Percentiles rank a stretch among this genome's conserved stretches.
Conservation (phyloP, 2,113 vertebrate genomes). For the Actenoides hombroni region DNA sequence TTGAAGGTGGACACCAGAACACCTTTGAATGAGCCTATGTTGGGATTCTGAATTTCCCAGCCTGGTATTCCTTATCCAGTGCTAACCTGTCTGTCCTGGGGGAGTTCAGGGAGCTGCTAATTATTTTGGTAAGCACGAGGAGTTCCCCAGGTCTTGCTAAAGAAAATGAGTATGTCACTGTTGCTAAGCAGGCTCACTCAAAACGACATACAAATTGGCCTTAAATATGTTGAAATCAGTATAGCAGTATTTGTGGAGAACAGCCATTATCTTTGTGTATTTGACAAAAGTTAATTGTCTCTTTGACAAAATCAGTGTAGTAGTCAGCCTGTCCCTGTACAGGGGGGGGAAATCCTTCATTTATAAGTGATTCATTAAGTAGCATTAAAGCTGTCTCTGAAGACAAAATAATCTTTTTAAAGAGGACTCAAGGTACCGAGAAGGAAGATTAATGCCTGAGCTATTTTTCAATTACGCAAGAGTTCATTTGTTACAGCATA, state of each 20-base stretch:
- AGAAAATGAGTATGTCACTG: neutral
- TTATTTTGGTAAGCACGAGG: neutral
- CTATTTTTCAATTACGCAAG: conserved; percentile 57
- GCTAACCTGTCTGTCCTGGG: neutral
- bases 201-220: neutral
- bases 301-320: conserved; percentile 31
- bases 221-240: neutral
- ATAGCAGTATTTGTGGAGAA: neutral
- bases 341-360: neutral
- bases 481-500: conserved; percentile 3
- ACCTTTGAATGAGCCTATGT: neutral
- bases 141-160: neutral
- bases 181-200: neutral
- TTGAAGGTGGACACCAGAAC: neutral
- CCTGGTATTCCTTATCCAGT: neutral
- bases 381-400: conserved; percentile 64
- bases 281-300: conserved; percentile 52
- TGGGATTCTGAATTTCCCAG: neutral
- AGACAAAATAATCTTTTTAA: conserved; percentile 67
- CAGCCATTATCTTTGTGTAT: conserved; percentile 27
- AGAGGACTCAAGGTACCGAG: conserved; percentile 37
- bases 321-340: neutral
- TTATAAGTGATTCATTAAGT: conserved; percentile 62
- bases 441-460: conserved; percentile 50
- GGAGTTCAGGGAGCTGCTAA: neutral